A percentile compares a stretch with the other conserved stretches of the same genome.
These are phyloP conservation scores for Choreutis nemorana DNA, from an alignment of 2,888 invertebrate genomes.

Conservation along the genomic window DNA sequence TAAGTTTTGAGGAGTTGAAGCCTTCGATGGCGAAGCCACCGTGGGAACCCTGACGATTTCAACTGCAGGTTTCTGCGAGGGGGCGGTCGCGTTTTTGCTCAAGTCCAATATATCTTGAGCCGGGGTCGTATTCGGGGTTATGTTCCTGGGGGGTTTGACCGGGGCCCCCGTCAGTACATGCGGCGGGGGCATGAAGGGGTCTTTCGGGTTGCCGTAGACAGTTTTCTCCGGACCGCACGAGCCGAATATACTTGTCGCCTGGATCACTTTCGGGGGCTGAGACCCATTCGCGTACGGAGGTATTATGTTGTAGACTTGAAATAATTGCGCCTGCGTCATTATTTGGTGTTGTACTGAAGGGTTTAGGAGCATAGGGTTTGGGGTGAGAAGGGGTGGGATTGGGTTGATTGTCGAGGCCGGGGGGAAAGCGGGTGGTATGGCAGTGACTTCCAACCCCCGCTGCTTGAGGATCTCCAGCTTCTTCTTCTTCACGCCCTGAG, in stretches of 20 bases:
- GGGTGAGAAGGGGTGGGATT: conserved; percentile 3
- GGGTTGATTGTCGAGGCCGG: conserved; percentile 24
- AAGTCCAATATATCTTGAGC: conserved; percentile 71
- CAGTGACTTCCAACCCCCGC: conserved; percentile 78
- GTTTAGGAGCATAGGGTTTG: conserved; percentile 30
- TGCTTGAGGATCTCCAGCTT: conserved; percentile 79
- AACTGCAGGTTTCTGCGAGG: conserved; percentile 38
- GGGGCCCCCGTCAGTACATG: conserved; percentile 55
- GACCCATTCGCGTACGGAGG: conserved; percentile 35
- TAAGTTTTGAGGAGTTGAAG: conserved; percentile 44
- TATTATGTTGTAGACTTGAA: conserved; percentile 47
- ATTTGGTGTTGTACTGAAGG: conserved; percentile 51
- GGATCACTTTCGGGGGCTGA: conserved; percentile 64
- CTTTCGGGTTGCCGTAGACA: conserved; percentile 78
- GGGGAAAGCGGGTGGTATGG: conserved; percentile 48
- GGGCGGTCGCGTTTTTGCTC: conserved; percentile 57
- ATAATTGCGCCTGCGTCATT: conserved; percentile 55
- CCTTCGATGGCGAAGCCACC: conserved; percentile 40
- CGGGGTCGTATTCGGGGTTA: conserved; percentile 25
- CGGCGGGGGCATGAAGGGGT: conserved; percentile 66
- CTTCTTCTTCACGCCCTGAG: conserved; percentile 65
- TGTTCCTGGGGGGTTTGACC: conserved; percentile 28
- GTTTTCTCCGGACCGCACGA: conserved; percentile 65
- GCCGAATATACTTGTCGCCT: conserved; percentile 71
- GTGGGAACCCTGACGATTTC: conserved; percentile 67